Evolutionary conservation across 2,797 vertebrate genomes (phyloP).

Genomic region (Furcifer pardalis): DNA sequence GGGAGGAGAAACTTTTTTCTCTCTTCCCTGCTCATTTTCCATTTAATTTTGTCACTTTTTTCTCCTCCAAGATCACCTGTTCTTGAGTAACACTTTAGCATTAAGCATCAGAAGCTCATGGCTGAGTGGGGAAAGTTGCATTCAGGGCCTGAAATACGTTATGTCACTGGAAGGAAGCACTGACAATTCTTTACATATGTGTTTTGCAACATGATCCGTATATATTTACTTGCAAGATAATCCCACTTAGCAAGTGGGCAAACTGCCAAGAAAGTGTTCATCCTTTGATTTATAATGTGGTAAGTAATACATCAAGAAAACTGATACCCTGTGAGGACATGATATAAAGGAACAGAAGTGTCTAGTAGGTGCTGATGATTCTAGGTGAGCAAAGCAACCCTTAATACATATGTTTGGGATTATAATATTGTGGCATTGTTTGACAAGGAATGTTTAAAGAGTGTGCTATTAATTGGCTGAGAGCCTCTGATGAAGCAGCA

Average conservation of each 20-base stretch:
- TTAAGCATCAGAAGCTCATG: not conserved
- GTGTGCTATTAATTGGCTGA: not conserved
- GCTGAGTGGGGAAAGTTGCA: not conserved
- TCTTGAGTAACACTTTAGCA: not conserved
- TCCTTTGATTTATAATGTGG: not conserved
- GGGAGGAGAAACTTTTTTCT: too few relatives aligned
- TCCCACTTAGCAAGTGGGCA: not conserved
- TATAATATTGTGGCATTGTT: not conserved
- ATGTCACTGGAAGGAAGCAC: not conserved
- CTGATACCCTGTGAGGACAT: not conserved
- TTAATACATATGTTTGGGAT: not conserved
- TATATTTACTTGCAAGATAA: not conserved
- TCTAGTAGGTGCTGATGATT: not conserved
- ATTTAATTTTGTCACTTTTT: too few relatives aligned
- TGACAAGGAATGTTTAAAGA: not conserved
- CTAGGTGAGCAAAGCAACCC: not conserved
- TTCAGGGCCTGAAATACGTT: not conserved
- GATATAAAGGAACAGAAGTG: not conserved
- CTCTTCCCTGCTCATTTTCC: too few relatives aligned
- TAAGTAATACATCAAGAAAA: not conserved
- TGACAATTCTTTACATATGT: not conserved
- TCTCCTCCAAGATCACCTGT: not conserved
- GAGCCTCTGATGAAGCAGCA: too few relatives aligned
- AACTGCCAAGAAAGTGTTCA: not conserved
- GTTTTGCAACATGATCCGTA: not conserved